Conservation (phyloP, 2,888 invertebrate genomes). For the Pristionchus arcanus region DNA sequence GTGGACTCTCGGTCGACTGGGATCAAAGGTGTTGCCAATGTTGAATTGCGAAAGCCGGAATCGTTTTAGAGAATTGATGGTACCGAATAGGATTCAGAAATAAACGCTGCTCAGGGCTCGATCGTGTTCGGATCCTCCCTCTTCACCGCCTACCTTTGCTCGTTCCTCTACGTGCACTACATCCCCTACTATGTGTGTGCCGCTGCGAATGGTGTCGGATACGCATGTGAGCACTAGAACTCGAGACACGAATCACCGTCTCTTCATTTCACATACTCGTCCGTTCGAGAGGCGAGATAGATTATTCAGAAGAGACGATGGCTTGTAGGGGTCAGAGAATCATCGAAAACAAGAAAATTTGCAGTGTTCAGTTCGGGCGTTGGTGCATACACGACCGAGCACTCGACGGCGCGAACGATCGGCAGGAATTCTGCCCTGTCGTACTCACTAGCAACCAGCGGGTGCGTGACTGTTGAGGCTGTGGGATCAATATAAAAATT, state of each 20-base stretch:
- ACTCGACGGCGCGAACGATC: neutral
- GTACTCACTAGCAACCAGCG: neutral
- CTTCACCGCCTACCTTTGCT: neutral
- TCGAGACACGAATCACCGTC: no score
- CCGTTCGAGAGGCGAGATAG: neutral
- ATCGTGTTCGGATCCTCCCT: neutral
- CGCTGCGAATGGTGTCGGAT: neutral
- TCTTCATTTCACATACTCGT: no score
- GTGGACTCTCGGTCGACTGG: neutral
- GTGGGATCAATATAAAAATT: no score
- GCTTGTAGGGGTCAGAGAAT: neutral
- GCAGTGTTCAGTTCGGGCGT: constrained; percentile 29
- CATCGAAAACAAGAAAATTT: neutral
- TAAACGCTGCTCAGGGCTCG: neutral
- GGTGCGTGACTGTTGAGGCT: neutral
- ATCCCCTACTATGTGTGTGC: neutral
- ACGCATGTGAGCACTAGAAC: neutral
- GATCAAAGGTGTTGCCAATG: neutral
- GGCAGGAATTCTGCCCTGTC: neutral
- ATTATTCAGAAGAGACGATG: neutral
- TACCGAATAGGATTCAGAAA: neutral
- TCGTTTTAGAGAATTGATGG: neutral
- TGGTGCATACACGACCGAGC: neutral
- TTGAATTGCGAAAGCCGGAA: no score
- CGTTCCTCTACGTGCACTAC: constrained; percentile 30